phyloP scores from a whole-genome alignment of 1,140 invertebrate genomes.

The Babylonia areolata region DNA sequence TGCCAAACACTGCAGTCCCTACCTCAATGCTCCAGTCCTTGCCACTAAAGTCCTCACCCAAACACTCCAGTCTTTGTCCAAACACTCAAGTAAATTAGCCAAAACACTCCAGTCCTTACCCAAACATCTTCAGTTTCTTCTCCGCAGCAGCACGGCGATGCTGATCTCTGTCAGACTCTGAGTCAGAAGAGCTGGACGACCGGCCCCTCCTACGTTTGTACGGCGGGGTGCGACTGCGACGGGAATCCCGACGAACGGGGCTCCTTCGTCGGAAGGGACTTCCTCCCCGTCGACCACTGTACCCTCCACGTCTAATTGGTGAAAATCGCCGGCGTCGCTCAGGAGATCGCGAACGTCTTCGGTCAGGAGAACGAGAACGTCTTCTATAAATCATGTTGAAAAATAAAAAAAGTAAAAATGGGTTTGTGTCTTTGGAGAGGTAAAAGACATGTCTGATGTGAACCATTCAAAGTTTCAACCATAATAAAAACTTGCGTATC shows the following conservation, averaged over 20 bases:
- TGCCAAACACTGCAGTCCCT: too few relatives aligned
- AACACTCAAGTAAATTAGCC: too few relatives aligned
- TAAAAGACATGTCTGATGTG: too few relatives aligned
- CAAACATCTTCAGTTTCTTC: not conserved
- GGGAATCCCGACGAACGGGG: not conserved
- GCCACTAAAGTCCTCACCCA: too few relatives aligned
- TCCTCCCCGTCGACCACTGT: not conserved
- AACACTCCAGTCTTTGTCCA: too few relatives aligned
- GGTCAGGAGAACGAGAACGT: conserved; percentile 28
- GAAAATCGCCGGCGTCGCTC: not conserved
- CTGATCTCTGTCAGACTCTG: conserved; percentile 32
- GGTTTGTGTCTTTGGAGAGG: too few relatives aligned
- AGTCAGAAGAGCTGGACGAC: conserved; percentile 38
- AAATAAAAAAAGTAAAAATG: too few relatives aligned
- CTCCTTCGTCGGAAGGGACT: conserved; percentile 21
- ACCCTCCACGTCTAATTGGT: conserved; percentile 19
- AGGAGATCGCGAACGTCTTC: not conserved
- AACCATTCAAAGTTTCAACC: too few relatives aligned
- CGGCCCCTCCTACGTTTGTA: conserved; percentile 1
- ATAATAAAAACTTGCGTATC: too few relatives aligned
- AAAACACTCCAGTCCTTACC: not conserved
- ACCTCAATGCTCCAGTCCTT: too few relatives aligned
- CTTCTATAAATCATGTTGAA: not conserved
- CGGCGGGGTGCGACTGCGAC: not conserved
- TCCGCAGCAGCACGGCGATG: not conserved